A percentile compares a stretch with the other conserved stretches of the same genome.
Conservation (phyloP, 2,113 vertebrate species). For the Cyanistes caeruleus region DNA sequence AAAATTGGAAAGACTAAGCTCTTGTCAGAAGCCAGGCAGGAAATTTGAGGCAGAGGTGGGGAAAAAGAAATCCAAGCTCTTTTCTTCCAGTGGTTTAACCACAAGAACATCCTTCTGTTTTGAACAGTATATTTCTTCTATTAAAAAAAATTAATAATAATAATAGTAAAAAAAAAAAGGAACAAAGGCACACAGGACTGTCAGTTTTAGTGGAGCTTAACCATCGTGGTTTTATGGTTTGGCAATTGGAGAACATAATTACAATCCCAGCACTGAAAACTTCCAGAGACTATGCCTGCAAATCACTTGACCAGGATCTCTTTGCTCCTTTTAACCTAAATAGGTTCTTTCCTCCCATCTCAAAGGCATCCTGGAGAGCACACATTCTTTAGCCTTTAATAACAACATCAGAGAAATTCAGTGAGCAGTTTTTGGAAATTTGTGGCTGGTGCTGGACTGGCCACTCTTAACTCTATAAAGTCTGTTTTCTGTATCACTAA, state of each 20-base stretch:
- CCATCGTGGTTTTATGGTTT: slow-evolving; percentile 22
- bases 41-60: neutral
- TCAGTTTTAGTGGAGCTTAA: neutral
- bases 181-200: neutral
- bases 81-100: neutral
- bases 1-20: neutral
- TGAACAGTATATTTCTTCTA: neutral
- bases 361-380: neutral
- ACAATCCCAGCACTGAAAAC: neutral
- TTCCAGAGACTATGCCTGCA: neutral
- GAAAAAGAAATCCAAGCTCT: neutral
- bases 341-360: neutral
- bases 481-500: neutral
- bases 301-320: neutral
- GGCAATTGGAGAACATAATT: slow-evolving; percentile 16
- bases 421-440: neutral
- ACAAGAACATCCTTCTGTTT: slow-evolving; percentile 25
- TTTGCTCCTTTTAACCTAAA: slow-evolving; percentile 6
- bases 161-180: neutral
- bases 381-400: neutral
- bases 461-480: neutral
- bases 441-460: neutral
- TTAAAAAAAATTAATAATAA: neutral
- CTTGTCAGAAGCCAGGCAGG: neutral
- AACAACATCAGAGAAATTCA: neutral